Evolutionary conservation across 2,888 invertebrate genomes (phyloP).

Genomic region (Clunio marinus): DNA sequence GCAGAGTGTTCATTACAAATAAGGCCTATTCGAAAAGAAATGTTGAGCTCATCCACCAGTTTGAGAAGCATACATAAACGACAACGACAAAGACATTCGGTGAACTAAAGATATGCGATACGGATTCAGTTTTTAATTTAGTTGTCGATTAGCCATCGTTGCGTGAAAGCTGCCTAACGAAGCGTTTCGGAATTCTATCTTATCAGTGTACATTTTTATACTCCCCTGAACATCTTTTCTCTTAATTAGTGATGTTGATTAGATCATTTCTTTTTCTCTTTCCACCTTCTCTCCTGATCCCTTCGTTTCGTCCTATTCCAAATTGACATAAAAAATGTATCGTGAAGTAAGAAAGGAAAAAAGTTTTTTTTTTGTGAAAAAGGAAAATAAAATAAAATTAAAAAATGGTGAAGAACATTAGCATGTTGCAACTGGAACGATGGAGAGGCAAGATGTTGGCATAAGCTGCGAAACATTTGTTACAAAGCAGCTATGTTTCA

Average conservation of each 20-base stretch:
- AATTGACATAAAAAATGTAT: neutral
- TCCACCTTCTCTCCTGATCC: neutral
- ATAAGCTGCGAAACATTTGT: constrained; percentile 26
- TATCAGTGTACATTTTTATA: neutral
- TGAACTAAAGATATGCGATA: neutral
- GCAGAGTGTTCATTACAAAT: neutral
- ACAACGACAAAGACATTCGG: neutral
- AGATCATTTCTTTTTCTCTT: neutral
- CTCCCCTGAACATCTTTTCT: neutral
- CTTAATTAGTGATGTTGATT: constrained; percentile 34
- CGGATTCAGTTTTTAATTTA: constrained; percentile 7
- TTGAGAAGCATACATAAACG: neutral
- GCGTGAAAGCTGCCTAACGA: constrained; percentile 34
- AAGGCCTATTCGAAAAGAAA: too few species aligned
- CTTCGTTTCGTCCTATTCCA: neutral
- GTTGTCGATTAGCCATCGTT: constrained; percentile 37
- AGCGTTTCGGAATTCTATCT: neutral
- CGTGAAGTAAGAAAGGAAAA: neutral
- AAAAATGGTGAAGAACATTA: neutral
- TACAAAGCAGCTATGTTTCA: constrained; percentile 33
- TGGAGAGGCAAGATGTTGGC: constrained; percentile 39
- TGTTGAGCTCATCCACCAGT: neutral
- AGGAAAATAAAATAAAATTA: neutral
- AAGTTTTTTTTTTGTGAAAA: neutral
- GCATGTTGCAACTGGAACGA: constrained; percentile 4